phyloP scores from a whole-genome alignment of 92 coral and sea anemone genomes.

The Bergia puertoricense region DNA sequence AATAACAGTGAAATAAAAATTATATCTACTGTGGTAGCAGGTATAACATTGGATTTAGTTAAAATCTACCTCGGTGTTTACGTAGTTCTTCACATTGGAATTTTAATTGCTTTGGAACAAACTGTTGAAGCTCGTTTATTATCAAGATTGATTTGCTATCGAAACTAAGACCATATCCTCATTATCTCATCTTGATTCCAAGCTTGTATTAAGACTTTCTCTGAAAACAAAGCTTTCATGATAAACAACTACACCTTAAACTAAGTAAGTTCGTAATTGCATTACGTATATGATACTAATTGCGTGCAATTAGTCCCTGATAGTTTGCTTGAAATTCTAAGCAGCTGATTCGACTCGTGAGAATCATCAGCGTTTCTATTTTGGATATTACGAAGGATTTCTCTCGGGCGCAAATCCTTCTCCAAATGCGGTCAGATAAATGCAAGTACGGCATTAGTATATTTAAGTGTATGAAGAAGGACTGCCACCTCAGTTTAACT shows the following conservation, averaged over 20 bases:
- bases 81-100: constrained; percentile 1
- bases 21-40: background rate
- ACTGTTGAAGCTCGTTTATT: background rate
- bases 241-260: background rate
- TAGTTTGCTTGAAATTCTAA: background rate
- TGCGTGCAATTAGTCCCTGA: constrained; percentile 28
- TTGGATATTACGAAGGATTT: constrained; percentile 19
- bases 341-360: background rate
- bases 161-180: background rate
- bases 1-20: background rate
- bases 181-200: background rate
- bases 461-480: background rate
- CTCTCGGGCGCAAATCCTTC: constrained; percentile 9
- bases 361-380: background rate
- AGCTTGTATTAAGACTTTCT: background rate
- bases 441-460: background rate
- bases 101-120: constrained; percentile 26
- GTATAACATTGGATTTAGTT: background rate
- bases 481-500: background rate
- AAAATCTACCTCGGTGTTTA: background rate
- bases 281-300: constrained; percentile 11
- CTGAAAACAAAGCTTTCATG: background rate
- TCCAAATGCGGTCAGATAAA: constrained; percentile 8
- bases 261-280: constrained; percentile 9
- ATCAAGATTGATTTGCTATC: constrained; percentile 5